Conservation (phyloP, 1,140 invertebrate species). For the Plectrocnemia conspersa region DNA sequence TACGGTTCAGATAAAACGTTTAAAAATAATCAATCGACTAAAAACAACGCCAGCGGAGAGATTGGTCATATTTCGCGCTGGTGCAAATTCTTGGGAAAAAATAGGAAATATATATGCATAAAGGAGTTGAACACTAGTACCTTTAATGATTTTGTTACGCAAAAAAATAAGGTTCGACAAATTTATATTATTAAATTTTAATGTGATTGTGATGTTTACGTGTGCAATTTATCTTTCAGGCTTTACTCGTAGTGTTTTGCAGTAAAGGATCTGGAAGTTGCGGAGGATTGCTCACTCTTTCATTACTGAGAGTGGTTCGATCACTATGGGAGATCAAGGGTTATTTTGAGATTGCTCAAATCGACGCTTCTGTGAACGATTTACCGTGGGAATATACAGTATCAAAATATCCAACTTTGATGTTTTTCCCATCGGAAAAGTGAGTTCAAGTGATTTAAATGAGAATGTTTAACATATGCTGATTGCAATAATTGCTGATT, state of each 20-base stretch:
- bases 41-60: conserved; percentile 21
- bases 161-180: conserved; percentile 34
- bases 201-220: conserved; percentile 34
- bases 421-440: conserved; percentile 65
- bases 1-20: conserved; percentile 38
- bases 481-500: conserved; percentile 12
- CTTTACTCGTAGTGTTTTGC: conserved; percentile 70
- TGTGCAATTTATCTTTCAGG: conserved; percentile 48
- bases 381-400: conserved; percentile 76
- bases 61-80: not conserved
- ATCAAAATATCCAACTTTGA: conserved; percentile 66
- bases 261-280: conserved; percentile 51
- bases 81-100: conserved; percentile 32
- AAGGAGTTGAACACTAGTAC: conserved; percentile 54
- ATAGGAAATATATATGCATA: conserved; percentile 47
- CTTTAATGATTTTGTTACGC: conserved; percentile 49
- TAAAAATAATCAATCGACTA: conserved; percentile 28
- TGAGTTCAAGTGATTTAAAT: conserved; percentile 17
- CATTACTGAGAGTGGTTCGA: conserved; percentile 44
- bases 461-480: not conserved
- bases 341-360: conserved; percentile 54
- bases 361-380: conserved; percentile 77
- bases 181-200: conserved; percentile 19
- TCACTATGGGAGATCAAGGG: conserved; percentile 40
- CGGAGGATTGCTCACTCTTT: conserved; percentile 60